These are phyloP conservation scores for Macrosteles quadrilineatus DNA, from an alignment of 1,140 invertebrate genomes.

Conservation along the genomic window DNA sequence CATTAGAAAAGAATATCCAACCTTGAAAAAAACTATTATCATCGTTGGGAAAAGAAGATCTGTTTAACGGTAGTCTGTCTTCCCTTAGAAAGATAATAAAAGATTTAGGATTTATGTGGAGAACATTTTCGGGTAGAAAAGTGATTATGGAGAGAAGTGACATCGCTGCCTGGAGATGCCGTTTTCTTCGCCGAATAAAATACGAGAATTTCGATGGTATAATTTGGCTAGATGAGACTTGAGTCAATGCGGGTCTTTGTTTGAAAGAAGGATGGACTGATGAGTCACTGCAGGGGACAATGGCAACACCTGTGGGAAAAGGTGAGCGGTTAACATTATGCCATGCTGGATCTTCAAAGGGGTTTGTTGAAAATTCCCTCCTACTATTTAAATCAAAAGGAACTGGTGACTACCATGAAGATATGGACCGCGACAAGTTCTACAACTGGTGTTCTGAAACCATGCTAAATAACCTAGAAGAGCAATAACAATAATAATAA, in stretches of 20 bases:
- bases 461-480: too few relatives aligned
- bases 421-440: too few relatives aligned
- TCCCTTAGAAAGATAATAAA: neutral
- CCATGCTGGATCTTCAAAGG: too few relatives aligned
- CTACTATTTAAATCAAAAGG: too few relatives aligned
- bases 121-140: neutral
- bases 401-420: too few relatives aligned
- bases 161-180: neutral
- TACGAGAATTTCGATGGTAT: neutral
- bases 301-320: too few relatives aligned
- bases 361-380: too few relatives aligned
- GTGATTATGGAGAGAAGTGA: neutral
- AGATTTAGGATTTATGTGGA: neutral
- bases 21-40: neutral
- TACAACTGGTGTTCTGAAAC: too few relatives aligned
- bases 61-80: neutral
- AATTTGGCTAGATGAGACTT: constrained; percentile 20
- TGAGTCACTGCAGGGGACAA: neutral
- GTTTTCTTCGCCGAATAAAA: neutral
- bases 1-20: neutral
- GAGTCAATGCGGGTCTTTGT: neutral
- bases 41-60: neutral
- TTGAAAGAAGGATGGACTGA: neutral
- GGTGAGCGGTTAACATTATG: too few relatives aligned
- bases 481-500: too few relatives aligned